phyloP scores from a whole-genome alignment of 2,113 vertebrate genomes.

The Gadus chalcogrammus region DNA sequence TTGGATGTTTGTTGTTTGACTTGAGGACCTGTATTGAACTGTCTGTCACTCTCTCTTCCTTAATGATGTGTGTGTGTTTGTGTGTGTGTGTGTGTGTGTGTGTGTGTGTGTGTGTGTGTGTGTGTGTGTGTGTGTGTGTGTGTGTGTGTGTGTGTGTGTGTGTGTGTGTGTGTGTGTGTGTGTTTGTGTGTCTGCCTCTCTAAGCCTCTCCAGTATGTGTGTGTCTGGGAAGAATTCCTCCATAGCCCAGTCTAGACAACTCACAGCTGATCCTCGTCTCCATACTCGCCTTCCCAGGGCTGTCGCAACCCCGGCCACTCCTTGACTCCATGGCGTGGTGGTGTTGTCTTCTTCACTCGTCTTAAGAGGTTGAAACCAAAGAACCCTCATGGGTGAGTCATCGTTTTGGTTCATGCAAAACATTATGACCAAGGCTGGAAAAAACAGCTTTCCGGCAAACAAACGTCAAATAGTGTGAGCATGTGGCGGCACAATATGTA shows the following conservation, averaged over 20 bases:
- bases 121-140: constrained; percentile 18
- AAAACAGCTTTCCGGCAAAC: too few species aligned
- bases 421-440: too few species aligned
- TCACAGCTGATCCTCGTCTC: constrained; percentile 41
- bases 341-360: background rate
- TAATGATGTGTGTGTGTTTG: constrained; percentile 24
- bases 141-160: constrained; percentile 11
- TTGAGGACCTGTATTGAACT: too few species aligned
- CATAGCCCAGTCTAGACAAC: constrained; percentile 61
- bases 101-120: constrained; percentile 10
- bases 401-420: too few species aligned
- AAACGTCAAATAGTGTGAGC: too few species aligned
- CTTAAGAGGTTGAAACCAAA: background rate
- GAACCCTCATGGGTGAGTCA: background rate
- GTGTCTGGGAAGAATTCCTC: constrained; percentile 46
- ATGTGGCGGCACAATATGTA: too few species aligned
- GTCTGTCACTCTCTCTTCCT: constrained; percentile 5
- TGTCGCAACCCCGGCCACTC: background rate
- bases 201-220: constrained; percentile 22
- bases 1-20: too few species aligned
- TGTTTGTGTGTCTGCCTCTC: constrained; percentile 2
- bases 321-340: background rate
- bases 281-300: constrained; percentile 39
- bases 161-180: constrained; percentile 20
- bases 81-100: constrained; percentile 18